Percentiles rank a stretch among this genome's conserved stretches.
Conservation (phyloP, 1,140 invertebrate species). For the Anastrepha obliqua region DNA sequence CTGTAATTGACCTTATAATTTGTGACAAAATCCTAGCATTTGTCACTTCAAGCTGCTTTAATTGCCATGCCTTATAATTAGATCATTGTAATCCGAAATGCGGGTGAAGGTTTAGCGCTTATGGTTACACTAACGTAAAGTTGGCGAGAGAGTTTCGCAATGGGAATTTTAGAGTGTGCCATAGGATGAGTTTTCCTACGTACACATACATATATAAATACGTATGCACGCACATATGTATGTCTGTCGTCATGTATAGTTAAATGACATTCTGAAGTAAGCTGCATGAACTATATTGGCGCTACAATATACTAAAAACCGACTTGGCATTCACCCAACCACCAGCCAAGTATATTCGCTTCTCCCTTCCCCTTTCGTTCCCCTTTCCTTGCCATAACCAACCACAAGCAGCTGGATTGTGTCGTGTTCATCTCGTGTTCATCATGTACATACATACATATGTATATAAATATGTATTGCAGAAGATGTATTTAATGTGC, state of each 20-base stretch:
- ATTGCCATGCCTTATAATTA: constrained; percentile 6
- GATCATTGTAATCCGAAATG: constrained; percentile 21
- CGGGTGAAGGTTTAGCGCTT: constrained; percentile 3
- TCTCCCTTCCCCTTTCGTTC: neutral
- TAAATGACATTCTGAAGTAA: constrained; percentile 7
- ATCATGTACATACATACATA: neutral
- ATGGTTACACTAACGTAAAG: neutral
- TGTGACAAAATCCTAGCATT: neutral
- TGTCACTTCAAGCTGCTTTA: neutral
- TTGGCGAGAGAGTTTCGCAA: neutral
- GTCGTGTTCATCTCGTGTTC: constrained; percentile 3
- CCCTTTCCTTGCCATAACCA: neutral
- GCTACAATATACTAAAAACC: neutral
- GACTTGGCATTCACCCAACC: neutral
- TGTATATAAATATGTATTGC: neutral
- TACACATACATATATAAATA: neutral
- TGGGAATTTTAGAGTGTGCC: no score
- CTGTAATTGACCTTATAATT: neutral
- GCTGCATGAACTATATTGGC: neutral
- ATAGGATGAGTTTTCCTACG: no score
- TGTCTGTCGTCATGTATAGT: neutral
- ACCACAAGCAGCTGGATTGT: constrained; percentile 4
- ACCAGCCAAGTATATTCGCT: neutral
- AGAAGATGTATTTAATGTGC: constrained; percentile 36
- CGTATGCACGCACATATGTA: neutral